phyloP scores from a whole-genome alignment of 64 coral and sea anemone species.

The Trachythela sp. region DNA sequence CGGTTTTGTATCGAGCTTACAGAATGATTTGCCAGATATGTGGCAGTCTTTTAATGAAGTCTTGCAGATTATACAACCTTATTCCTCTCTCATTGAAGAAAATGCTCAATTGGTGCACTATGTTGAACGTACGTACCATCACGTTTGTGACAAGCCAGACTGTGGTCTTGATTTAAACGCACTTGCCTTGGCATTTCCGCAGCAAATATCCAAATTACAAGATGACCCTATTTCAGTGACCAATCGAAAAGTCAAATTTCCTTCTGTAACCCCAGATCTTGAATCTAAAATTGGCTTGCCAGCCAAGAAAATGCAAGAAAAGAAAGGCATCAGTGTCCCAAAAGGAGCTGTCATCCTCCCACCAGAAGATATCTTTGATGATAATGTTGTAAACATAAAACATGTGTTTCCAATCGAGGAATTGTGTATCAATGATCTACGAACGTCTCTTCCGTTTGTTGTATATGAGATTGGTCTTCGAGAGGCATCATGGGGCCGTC shows the following conservation, averaged over 20 bases:
- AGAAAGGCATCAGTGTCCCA: not conserved
- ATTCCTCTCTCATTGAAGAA: conserved; percentile 52
- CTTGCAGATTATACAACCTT: conserved; percentile 66
- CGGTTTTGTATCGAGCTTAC: conserved; percentile 66
- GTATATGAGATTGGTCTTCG: conserved; percentile 20
- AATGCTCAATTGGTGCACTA: conserved; percentile 74
- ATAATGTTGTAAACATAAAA: not conserved
- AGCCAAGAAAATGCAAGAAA: not conserved
- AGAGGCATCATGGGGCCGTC: not conserved
- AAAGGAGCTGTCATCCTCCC: not conserved
- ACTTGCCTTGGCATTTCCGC: conserved; percentile 55
- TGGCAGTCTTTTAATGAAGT: conserved; percentile 80
- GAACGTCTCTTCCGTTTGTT: conserved; percentile 13
- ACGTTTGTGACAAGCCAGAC: conserved; percentile 44
- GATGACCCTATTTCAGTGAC: not conserved
- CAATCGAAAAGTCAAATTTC: conserved; percentile 1
- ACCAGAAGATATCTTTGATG: not conserved
- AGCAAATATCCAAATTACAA: conserved; percentile 9
- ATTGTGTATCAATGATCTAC: not conserved
- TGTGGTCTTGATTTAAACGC: conserved; percentile 23
- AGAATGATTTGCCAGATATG: conserved; percentile 7
- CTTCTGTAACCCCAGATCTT: not conserved
- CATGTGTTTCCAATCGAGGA: not conserved
- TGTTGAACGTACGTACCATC: conserved; percentile 58
- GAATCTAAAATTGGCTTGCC: not conserved